Evolutionary conservation across 2,888 invertebrate species (phyloP).

Genomic region (Oxyteleia sp.): DNA sequence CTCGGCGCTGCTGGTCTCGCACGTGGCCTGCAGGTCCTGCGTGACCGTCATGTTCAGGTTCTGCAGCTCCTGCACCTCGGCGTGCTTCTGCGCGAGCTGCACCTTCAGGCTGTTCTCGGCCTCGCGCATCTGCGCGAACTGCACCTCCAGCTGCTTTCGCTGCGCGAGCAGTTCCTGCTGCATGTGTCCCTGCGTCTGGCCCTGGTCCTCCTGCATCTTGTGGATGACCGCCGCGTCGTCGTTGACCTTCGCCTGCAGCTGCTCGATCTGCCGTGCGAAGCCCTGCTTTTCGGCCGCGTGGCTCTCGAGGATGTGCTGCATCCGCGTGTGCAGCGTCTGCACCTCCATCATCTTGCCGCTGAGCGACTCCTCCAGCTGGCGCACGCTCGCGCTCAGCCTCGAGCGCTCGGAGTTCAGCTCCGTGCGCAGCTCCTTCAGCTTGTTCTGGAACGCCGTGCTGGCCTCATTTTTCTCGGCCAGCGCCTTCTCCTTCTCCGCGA

Average conservation of each 20-base stretch:
- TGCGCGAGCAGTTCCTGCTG: conserved; percentile 89
- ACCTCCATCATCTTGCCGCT: conserved; percentile 89
- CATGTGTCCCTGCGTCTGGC: conserved; percentile 86
- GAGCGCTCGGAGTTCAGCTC: conserved; percentile 91
- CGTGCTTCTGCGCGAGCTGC: conserved; percentile 88
- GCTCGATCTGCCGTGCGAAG: conserved; percentile 90
- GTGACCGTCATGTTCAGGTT: conserved; percentile 80
- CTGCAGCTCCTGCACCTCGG: conserved; percentile 88
- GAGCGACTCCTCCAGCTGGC: conserved; percentile 89
- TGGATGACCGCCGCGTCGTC: conserved; percentile 88
- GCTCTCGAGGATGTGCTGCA: conserved; percentile 89
- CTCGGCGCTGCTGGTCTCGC: conserved; percentile 83
- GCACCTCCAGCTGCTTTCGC: conserved; percentile 90
- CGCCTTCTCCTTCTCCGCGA: conserved; percentile 95
- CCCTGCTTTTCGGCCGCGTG: conserved; percentile 89
- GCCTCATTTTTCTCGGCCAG: conserved; percentile 93
- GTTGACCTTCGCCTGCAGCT: conserved; percentile 90
- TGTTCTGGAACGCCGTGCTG: conserved; percentile 92
- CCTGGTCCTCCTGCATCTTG: conserved; percentile 89
- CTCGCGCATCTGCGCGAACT: conserved; percentile 90
- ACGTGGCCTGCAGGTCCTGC: conserved; percentile 84
- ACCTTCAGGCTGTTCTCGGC: conserved; percentile 85
- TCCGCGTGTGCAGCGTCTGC: conserved; percentile 89
- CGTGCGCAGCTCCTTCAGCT: conserved; percentile 92
- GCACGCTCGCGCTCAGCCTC: conserved; percentile 88